Base-by-base conservation (phyloP, 2,888 invertebrate genomes). In the Choristoneura rosaceana region DNA sequence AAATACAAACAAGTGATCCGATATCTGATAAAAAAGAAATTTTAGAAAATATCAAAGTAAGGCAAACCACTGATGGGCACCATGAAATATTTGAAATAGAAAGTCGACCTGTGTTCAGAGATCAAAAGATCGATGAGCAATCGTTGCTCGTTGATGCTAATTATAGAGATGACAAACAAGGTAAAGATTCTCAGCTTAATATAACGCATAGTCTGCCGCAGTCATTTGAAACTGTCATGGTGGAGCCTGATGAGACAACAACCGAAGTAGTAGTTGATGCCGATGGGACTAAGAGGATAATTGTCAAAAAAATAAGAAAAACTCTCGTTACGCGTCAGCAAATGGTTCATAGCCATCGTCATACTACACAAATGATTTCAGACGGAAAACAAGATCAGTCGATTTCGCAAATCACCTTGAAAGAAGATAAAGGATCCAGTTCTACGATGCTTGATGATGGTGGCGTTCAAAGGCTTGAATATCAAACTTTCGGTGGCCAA, bases 231-330 rank as follows among this genome's bases (percentile, higher is more conserved):
- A 97, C 97, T 0, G 95, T 97, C 4, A 95, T 97, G 84, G 95
- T 97, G 0, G 97, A 97, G 85, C 97, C 97, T 0, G 97, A 97
- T 85, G 96, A 97, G 84, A 97, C 97, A 1, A 97, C 97, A 0
- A 97, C 97, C 0, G 97, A 97, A 89, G 96, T 97, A 3, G 95
- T 97, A n/a, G 95, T 96, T 0, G 97, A 97, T 80, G 95, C 97
- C 17, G 97, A 97, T 84, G 97, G 97, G 4, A 97, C 97, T 0
- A 97, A 96, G 82, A 95, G 97, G 77, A 97, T 97, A 65, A 96
- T 97, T 71, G 96, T 97, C 0, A 96, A 95, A 77, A 97, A 97
- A 87, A 85, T 97, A 5, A 95, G 96, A 69, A 95, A 96, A 80
- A 97, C 96, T 0, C 89, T 96, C 25, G 95, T 96, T 0, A 95